phyloP scores from a whole-genome alignment of 35 echinoderm and acorn worm genomes.

The Eucidaris tribuloides region DNA sequence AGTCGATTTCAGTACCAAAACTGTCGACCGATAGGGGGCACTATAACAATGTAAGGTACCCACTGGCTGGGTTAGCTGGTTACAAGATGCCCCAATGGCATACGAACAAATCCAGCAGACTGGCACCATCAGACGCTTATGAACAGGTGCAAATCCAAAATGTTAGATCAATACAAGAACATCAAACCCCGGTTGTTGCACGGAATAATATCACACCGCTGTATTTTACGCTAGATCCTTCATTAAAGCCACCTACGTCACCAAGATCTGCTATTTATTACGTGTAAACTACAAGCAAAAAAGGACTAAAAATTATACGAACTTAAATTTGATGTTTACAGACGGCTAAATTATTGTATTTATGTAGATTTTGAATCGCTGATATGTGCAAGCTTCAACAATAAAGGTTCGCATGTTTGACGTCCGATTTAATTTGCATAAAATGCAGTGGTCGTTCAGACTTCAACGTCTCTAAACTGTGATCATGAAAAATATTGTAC shows the following conservation, averaged over 20 bases:
- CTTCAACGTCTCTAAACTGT: too few relatives aligned
- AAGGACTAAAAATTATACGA: too few relatives aligned
- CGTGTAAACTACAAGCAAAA: neutral
- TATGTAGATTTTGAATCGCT: too few relatives aligned
- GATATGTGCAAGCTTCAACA: too few relatives aligned
- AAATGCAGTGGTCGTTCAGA: too few relatives aligned
- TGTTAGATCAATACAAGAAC: neutral
- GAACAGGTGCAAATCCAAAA: neutral
- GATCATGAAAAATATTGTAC: too few relatives aligned
- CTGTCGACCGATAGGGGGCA: neutral
- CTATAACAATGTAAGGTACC: neutral
- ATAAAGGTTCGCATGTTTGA: too few relatives aligned
- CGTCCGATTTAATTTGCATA: too few relatives aligned
- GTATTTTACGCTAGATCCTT: conserved; percentile 12
- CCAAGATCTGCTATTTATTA: neutral
- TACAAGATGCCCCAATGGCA: neutral
- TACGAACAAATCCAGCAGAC: neutral
- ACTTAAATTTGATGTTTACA: too few relatives aligned
- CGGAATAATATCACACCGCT: neutral
- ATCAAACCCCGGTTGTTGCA: neutral
- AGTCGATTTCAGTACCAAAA: neutral
- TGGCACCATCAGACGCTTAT: neutral
- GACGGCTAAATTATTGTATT: too few relatives aligned
- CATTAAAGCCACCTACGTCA: neutral
- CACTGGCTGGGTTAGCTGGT: neutral